Base-by-base conservation (phyloP, 2,888 invertebrate species). In the Nymphalis polychloros region DNA sequence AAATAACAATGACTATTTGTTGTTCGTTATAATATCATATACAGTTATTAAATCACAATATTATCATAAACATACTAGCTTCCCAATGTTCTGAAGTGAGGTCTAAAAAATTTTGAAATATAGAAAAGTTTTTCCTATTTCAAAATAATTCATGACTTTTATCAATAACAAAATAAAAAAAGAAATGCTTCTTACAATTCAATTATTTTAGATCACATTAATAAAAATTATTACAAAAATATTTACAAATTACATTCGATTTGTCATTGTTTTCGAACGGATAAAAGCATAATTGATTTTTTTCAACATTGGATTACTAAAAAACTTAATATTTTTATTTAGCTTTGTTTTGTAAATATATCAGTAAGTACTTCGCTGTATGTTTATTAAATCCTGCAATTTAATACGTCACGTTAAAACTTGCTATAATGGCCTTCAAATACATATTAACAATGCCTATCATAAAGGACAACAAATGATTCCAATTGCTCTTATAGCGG, bases 301-400 rank as follows among this genome's bases (percentile, higher is more conserved):
- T 74, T 75, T 72, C 52, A 53, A 71, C 67, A 69, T 67, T 52
- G 68, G 61, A 73, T 72, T 70, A 63, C 65, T 71, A 61, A 70
- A 64, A 72, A 70, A 73, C 10, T 13, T 75, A 63, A 70, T 61
- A 59, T 71, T 70, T 74, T 75, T 72, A 64, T 70, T 63, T 69
- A n/a, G 48, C 63, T 71, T 72, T 76, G 69, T 71, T 76, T 77
- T 71, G 72, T 75, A 74, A 76, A 75, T 76, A 73, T 4, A 47
- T 41, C 20, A 55, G 68, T 72, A 68, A 72, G 70, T 70, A 68
- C 53, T 13, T 2, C 20, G 23, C 47, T 27, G 49, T 41, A 50
- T 62, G 48, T 20, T 66, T 57, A n/a, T 52, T 23, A 20, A 63
- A 23, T 55, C 23, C 20, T 57, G 49, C 27, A 53, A 10, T 7